These are phyloP conservation scores for Rostratula benghalensis DNA, from an alignment of 2,113 vertebrate species.

Conservation along the genomic window DNA sequence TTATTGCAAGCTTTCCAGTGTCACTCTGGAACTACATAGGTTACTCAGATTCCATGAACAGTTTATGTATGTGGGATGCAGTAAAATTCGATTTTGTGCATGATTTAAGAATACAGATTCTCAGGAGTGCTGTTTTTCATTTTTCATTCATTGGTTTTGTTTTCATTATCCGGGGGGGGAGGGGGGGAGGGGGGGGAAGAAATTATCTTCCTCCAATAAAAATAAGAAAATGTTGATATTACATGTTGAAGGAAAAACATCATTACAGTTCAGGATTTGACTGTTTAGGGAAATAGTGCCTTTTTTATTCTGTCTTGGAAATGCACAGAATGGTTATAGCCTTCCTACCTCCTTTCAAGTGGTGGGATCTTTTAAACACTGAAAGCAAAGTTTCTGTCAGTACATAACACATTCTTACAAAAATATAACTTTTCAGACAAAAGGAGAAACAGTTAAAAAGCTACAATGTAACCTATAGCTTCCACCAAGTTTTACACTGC, in stretches of 20 bases:
- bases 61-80: not conserved
- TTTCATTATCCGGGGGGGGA: not conserved
- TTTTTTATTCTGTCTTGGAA: not conserved
- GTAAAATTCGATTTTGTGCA: not conserved
- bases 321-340: not conserved
- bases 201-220: not conserved
- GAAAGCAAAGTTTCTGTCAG: not conserved
- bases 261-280: not conserved
- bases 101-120: not conserved
- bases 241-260: not conserved
- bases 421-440: slow-evolving; percentile 47
- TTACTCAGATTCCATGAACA: not conserved
- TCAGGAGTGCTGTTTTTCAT: not conserved
- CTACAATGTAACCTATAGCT: not conserved
- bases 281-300: not conserved
- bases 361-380: not conserved
- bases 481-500: not conserved
- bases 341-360: not conserved
- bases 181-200: accelerated
- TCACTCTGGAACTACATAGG: not conserved
- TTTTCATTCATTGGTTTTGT: not conserved
- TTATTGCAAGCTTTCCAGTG: not conserved
- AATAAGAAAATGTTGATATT: not conserved
- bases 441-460: not conserved
- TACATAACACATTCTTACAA: slow-evolving; percentile 25